Conservation (phyloP, 2,797 vertebrate species). For the Enteromius fasciolatus region DNA sequence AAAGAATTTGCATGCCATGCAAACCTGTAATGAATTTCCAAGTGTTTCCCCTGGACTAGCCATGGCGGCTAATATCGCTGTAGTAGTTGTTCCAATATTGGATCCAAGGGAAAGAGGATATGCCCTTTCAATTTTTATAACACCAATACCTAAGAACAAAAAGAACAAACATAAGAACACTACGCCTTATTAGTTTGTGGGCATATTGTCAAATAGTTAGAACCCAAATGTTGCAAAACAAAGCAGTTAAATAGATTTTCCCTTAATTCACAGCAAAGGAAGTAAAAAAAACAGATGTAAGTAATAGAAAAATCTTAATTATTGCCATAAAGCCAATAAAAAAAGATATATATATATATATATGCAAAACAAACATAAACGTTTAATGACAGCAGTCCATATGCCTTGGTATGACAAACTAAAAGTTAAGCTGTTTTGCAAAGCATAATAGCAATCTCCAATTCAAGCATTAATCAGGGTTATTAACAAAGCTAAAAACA, state of each 20-base stretch:
- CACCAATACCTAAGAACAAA: slow-evolving; percentile 83
- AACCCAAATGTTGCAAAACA: background rate
- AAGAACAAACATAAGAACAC: background rate
- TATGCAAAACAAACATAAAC: background rate
- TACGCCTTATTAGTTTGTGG: background rate
- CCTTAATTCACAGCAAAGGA: background rate
- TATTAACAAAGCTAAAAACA: background rate
- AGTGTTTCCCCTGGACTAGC: slow-evolving; percentile 88
- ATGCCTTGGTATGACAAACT: no score
- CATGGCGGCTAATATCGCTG: slow-evolving; percentile 90
- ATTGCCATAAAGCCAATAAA: background rate
- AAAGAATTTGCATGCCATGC: slow-evolving; percentile 25
- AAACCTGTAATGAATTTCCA: slow-evolving; percentile 86
- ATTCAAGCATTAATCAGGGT: background rate
- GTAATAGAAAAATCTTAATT: background rate
- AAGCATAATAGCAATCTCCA: no score
- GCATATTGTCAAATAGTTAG: background rate
- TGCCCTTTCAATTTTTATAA: slow-evolving; percentile 91
- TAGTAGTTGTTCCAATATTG: slow-evolving; percentile 97
- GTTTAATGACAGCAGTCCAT: no score
- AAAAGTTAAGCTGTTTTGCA: no score
- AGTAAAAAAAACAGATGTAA: background rate
- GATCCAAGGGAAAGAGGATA: slow-evolving; percentile 93
- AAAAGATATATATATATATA: no score
- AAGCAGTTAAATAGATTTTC: background rate